Percentiles rank a stretch among this genome's conserved stretches.
Conservation (phyloP, 2,888 invertebrate species). For the Heliothis peltigera region DNA sequence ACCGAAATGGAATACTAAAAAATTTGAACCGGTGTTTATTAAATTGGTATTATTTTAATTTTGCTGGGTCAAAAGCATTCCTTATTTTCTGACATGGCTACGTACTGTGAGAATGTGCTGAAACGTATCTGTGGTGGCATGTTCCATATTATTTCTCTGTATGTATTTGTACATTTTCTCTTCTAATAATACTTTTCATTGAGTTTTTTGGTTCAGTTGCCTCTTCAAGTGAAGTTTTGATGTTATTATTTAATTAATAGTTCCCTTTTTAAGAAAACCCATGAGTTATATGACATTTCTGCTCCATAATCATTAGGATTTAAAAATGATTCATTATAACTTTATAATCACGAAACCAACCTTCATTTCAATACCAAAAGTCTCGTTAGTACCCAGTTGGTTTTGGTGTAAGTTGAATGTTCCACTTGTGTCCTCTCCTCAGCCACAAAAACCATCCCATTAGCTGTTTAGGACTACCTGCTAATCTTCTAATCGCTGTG, state of each 20-base stretch:
- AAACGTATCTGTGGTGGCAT: constrained; percentile 81
- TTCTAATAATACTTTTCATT: constrained; percentile 54
- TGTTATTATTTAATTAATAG: constrained; percentile 33
- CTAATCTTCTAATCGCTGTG: constrained; percentile 62
- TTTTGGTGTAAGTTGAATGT: constrained; percentile 22
- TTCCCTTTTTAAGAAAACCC: neutral
- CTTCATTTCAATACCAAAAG: constrained; percentile 10
- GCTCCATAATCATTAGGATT: neutral
- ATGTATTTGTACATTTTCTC: constrained; percentile 62
- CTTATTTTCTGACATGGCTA: constrained; percentile 75
- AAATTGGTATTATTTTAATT: constrained; percentile 66
- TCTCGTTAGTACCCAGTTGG: constrained; percentile 38
- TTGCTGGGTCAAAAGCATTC: constrained; percentile 71
- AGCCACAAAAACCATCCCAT: constrained; percentile 55
- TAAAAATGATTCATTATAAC: neutral
- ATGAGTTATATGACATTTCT: neutral
- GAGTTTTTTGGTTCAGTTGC: constrained; percentile 61
- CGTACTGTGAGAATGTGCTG: constrained; percentile 79
- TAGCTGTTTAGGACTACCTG: constrained; percentile 40
- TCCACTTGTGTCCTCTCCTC: constrained; percentile 37
- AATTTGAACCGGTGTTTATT: constrained; percentile 63
- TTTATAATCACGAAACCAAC: neutral
- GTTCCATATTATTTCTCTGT: constrained; percentile 68
- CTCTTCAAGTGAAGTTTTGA: constrained; percentile 46
- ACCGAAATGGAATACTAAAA: constrained; percentile 56